Evolutionary conservation across 2,113 vertebrate species (phyloP).

Genomic region (Tympanuchus pallidicinctus): DNA sequence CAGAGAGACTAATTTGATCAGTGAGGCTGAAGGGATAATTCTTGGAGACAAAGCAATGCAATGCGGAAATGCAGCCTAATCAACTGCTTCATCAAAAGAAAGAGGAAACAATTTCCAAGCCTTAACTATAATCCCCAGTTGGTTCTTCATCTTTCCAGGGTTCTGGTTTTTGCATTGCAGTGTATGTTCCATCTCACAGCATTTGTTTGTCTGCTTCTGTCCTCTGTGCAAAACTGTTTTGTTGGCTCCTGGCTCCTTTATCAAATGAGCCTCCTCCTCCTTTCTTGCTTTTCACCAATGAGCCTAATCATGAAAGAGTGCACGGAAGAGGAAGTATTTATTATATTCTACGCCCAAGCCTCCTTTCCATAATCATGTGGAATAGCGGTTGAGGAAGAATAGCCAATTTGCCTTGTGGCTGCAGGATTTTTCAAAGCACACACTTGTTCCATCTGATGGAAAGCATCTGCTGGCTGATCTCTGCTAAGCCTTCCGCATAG

Average conservation of each 20-base stretch:
- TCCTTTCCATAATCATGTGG: not conserved
- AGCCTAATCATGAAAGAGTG: not conserved
- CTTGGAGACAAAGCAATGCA: conserved; percentile 62
- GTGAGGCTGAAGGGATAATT: conserved; percentile 56
- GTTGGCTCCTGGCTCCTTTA: not conserved
- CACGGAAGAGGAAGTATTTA: not conserved
- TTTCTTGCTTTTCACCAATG: not conserved
- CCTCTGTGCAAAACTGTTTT: not conserved
- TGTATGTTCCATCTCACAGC: not conserved
- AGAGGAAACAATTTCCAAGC: conserved; percentile 56
- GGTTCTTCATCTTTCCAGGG: conserved; percentile 21
- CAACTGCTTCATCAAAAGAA: conserved; percentile 52
- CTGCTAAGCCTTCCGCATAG: not conserved
- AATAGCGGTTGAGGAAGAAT: not conserved
- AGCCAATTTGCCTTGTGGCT: not conserved
- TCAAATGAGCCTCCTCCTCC: fast-evolving
- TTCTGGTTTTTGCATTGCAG: conserved; percentile 34
- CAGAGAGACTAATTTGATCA: conserved; percentile 71
- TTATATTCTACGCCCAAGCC: not conserved
- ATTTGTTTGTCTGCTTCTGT: conserved; percentile 3
- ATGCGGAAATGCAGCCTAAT: conserved; percentile 71
- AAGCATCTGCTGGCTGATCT: not conserved
- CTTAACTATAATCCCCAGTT: conserved; percentile 40
- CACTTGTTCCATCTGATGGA: not conserved
- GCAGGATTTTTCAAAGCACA: conserved; percentile 1